Conservation (phyloP, 2,888 invertebrate genomes). For the Catocala sponsa region DNA sequence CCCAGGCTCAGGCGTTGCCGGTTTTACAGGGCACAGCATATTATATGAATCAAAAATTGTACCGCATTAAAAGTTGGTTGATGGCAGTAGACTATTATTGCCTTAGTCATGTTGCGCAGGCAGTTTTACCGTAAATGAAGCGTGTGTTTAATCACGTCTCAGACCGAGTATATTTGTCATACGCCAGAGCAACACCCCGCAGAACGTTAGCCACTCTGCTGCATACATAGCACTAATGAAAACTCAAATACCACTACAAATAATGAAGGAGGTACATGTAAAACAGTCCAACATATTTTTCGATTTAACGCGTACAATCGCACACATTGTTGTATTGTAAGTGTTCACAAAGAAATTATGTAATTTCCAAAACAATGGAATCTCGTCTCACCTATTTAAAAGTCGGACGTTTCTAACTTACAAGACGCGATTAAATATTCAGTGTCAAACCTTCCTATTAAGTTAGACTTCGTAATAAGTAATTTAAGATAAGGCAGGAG, state of each 20-base stretch:
- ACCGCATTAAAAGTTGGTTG: constrained; percentile 3
- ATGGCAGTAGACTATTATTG: constrained; percentile 37
- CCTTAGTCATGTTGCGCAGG: constrained; percentile 42
- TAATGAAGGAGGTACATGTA: constrained; percentile 12
- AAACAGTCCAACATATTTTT: constrained; percentile 37
- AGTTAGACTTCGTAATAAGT: constrained; percentile 5
- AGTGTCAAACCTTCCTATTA: constrained; percentile 39
- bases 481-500: constrained; percentile 5
- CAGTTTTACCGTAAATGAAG: constrained; percentile 53
- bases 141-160: constrained; percentile 55
- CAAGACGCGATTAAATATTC: constrained; percentile 34
- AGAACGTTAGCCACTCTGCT: constrained; percentile 16
- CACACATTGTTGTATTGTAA: constrained; percentile 51
- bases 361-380: constrained; percentile 50
- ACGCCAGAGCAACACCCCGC: constrained; percentile 23
- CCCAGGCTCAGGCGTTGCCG: too few species aligned
- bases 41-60: background rate
- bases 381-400: constrained; percentile 39
- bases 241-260: constrained; percentile 9
- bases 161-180: constrained; percentile 52
- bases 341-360: constrained; percentile 51
- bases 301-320: constrained; percentile 35
- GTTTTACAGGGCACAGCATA: too few species aligned
- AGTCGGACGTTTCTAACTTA: constrained; percentile 38
- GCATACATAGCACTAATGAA: constrained; percentile 9